phyloP scores from a whole-genome alignment of 2,797 vertebrate species.

The Phoebastria nigripes region DNA sequence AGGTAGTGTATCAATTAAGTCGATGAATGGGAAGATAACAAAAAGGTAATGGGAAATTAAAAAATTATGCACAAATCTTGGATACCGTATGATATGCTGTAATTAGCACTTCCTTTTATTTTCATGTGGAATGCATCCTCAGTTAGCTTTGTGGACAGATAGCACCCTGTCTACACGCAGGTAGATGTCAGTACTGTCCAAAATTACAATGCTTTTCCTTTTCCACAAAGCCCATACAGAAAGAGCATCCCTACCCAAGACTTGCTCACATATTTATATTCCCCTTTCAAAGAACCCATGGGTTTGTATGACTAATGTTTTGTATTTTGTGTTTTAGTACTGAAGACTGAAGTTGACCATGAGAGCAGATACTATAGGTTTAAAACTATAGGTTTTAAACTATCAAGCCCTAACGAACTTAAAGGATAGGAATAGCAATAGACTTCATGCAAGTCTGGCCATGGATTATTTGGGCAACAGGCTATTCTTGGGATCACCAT shows the following conservation, averaged over 20 bases:
- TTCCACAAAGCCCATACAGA: not conserved
- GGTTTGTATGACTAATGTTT: not conserved
- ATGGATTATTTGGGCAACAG: not conserved
- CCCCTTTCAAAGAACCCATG: not conserved
- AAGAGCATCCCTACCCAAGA: not conserved
- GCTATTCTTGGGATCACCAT: not conserved
- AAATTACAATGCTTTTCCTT: not conserved
- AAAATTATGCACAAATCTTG: not conserved
- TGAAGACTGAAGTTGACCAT: not conserved
- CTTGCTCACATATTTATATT: not conserved
- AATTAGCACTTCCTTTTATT: not conserved
- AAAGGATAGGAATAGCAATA: not conserved
- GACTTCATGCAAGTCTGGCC: not conserved
- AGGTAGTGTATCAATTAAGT: conserved; percentile 59
- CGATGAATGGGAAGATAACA: conserved; percentile 41
- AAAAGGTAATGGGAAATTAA: conserved; percentile 44
- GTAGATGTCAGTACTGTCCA: not conserved
- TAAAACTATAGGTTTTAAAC: not conserved
- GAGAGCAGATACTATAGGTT: not conserved
- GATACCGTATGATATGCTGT: not conserved
- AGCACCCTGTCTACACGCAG: not conserved
- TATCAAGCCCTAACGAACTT: not conserved
- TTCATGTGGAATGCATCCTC: not conserved
- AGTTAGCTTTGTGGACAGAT: not conserved
- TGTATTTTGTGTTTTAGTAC: not conserved